Percentiles rank a stretch among this genome's conserved stretches.
These are phyloP conservation scores for Halcyon badia DNA, from an alignment of 2,797 vertebrate genomes.

Conservation along the genomic window DNA sequence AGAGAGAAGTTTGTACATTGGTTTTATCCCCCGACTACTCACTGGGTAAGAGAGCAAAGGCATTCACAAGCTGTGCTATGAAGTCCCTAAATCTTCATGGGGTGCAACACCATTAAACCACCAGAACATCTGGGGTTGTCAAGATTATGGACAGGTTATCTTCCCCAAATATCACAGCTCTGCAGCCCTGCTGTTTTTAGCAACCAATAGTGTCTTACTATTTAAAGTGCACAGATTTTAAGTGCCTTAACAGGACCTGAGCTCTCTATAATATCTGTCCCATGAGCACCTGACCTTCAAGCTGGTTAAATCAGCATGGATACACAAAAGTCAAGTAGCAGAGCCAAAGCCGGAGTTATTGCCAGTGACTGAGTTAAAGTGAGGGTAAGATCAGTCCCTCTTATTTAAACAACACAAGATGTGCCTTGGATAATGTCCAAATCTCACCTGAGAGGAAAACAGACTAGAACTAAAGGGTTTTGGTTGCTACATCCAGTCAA, in stretches of 20 bases:
- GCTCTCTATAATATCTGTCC: neutral
- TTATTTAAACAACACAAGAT: neutral
- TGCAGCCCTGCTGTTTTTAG: neutral
- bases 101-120: neutral
- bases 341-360: neutral
- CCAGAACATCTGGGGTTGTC: neutral
- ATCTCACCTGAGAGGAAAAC: neutral
- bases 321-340: neutral
- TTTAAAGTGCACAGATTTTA: neutral
- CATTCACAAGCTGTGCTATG: accelerated
- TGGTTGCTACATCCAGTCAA: neutral
- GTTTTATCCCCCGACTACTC: accelerated
- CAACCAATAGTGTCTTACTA: neutral
- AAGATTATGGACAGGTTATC: neutral
- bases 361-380: neutral
- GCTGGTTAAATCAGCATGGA: neutral
- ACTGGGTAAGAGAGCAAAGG: neutral
- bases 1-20: accelerated
- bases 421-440: neutral
- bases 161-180: neutral
- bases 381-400: neutral
- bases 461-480: neutral
- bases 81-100: neutral
- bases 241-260: neutral
- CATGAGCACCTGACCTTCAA: neutral